A percentile compares a stretch with the other conserved stretches of the same genome.
Conservation (phyloP, 2,888 invertebrate genomes). For the Seira sanloemensis region DNA sequence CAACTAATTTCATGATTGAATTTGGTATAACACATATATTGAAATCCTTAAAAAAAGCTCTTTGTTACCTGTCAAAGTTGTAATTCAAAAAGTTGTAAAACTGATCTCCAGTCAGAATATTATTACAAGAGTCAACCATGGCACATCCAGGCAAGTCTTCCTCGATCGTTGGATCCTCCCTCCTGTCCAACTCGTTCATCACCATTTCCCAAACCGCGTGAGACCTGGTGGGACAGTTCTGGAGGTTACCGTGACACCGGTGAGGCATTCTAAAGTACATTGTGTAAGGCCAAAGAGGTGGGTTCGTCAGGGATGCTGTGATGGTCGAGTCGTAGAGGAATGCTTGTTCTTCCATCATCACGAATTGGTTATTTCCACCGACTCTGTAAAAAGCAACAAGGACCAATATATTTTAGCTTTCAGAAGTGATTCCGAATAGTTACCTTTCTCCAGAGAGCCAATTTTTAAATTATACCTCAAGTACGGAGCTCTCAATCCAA, state of each 20-base stretch:
- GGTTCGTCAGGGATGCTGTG: conserved; percentile 92
- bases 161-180: conserved; percentile 92
- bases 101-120: conserved; percentile 92
- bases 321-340: conserved; percentile 97
- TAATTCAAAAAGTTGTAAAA: conserved; percentile 96
- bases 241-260: conserved; percentile 93
- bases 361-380: conserved; percentile 96
- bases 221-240: conserved; percentile 89
- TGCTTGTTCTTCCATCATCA: conserved; percentile 97
- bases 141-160: conserved; percentile 93
- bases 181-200: conserved; percentile 93
- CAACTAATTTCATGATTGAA: neutral
- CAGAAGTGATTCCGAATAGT: too few relatives aligned
- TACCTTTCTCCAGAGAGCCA: too few relatives aligned
- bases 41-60: neutral
- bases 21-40: neutral
- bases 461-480: too few relatives aligned
- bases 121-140: conserved; percentile 94
- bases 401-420: too few relatives aligned
- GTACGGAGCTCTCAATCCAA: conserved; percentile 92
- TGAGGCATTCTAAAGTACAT: conserved; percentile 98
- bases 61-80: conserved; percentile 90
- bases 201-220: conserved; percentile 98
- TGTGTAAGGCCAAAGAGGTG: conserved; percentile 98
- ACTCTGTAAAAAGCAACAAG: too few relatives aligned